Evolutionary conservation across 2,113 vertebrate species (phyloP), one percentile per base, ranked within the genome.

Genomic region (Typhlomys cinereus): DNA sequence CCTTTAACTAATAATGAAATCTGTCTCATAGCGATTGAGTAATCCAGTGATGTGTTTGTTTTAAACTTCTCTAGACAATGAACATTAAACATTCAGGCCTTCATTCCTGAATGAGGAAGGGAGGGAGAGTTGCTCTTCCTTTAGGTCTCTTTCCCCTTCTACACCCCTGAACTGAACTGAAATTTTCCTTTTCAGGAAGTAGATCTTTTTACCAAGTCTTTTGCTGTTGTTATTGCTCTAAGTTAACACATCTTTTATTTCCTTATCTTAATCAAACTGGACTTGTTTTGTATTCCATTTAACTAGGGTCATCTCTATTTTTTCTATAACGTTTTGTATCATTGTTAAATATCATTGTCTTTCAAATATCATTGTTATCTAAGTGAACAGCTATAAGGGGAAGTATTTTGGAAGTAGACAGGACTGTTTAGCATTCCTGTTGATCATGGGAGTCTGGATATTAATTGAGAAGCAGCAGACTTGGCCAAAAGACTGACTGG

Each of bases 341-440:
- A 44, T 61, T 78, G n/a, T 50, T 92, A 21, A 90, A 90, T 66
- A 89, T 9, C 1, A 73, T 41, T 3, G 39, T n/a, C 12, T 71
- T 92, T 95, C 50, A 70, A 87, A 71, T 73, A 10, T 66, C 11
- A 70, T 92, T 59, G 75, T 71, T 44, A 93, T 89, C 52, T 46
- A 44, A 46, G 29, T 41, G 57, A 91, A 54, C 85, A 50, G 48
- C n/a, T 88, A 13, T 75, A 39, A 18, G 46, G 25, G 23, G 34
- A 64, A 67, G 29, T 73, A 75, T 85, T 85, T 92, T 76, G 18
- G 59, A 89, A 36, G 50, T 11, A 73, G 57, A 20, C 36, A 83
- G n/a, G 57, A 71, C 46, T 69, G 50, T 80, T 61, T 85, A 81
- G 67, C 46, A 31, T 54, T 70, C 13, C 5, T 3, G 9, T 66